Base-by-base conservation (phyloP, 2,113 vertebrate species). In the Cheirogaleus medius region DNA sequence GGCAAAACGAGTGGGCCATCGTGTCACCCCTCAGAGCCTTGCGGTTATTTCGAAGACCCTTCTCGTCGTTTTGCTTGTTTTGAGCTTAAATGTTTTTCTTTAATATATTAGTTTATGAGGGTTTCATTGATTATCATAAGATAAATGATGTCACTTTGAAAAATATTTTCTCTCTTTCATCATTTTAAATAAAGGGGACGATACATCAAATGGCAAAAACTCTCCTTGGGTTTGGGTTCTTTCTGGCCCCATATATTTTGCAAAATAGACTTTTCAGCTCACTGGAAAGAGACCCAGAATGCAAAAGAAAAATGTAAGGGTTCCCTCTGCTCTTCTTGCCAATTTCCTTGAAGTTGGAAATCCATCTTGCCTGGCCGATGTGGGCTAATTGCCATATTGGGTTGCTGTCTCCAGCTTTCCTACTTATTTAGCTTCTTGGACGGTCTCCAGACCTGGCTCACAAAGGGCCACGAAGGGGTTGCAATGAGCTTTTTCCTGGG, bases 41-140 rank as follows among this genome's bases (percentile, higher is more conserved):
- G 8, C 49, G 5, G 74, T 27, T 42, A 63, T 52, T 88, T 90
- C 77, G 12, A 85, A 86, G 66, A 71, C 47, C 15, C 34, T 25
- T 63, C 78, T 63, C 52, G 42, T 17, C 0, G 90, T 83, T 97
- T 87, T 90, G 74, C 93, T 92, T 93, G 71, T 74, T 90, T 91
- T 85, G 73, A 87, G 37, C 83, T 66, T 95, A 94, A 96, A 95
- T 95, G 80, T 97, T 98, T 97, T 97, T 96, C 94, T 94, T 96
- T 96, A 95, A 92, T 69, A 47, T 76, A 88, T 97, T 93, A 90
- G 91, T 95, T 78, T 97, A 82, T 93, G 87, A 97, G 47, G 58
- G 69, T 73, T 96, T 97, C 95, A 95, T 97, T 97, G 98, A 98
- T 98, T 97, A 97, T 93, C 64, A 73, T 95, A 95, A 97, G 98